Evolutionary conservation across 2,797 vertebrate genomes (phyloP).

Genomic region (Oreochromis grahami): DNA sequence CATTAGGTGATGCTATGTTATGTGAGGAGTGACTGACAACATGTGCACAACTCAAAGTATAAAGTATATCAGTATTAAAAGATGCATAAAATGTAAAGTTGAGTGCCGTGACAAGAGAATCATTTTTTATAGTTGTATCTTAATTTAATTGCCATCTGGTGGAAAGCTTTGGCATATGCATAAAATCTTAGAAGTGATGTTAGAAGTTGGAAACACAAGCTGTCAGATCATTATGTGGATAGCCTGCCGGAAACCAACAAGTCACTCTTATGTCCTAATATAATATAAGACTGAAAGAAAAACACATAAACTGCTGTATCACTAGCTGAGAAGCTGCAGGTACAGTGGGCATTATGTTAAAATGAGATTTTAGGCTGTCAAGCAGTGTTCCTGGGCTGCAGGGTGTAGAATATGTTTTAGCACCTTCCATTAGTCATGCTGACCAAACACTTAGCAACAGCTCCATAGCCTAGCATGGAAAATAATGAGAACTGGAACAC

Average conservation of each 20-base stretch:
- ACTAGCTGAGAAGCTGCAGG: neutral
- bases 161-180: neutral
- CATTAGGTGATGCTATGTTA: neutral
- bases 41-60: neutral
- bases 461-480: constrained; percentile 13
- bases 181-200: neutral
- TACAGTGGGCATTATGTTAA: neutral
- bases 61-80: neutral
- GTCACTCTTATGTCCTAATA: neutral
- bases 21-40: accelerated
- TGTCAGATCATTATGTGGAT: neutral
- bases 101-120: neutral
- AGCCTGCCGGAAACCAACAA: neutral
- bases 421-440: constrained; percentile 26
- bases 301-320: neutral
- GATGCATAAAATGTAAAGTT: neutral
- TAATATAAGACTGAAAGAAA: neutral
- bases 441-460: constrained; percentile 19
- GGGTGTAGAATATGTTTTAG: neutral
- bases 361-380: neutral
- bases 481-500: constrained; percentile 48
- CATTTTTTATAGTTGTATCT: neutral
- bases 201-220: neutral
- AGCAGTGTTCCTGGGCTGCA: neutral
- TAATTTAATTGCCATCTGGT: neutral